Evolutionary conservation across 1,140 invertebrate genomes (phyloP).

Genomic region (Zaprionus inermis): DNA sequence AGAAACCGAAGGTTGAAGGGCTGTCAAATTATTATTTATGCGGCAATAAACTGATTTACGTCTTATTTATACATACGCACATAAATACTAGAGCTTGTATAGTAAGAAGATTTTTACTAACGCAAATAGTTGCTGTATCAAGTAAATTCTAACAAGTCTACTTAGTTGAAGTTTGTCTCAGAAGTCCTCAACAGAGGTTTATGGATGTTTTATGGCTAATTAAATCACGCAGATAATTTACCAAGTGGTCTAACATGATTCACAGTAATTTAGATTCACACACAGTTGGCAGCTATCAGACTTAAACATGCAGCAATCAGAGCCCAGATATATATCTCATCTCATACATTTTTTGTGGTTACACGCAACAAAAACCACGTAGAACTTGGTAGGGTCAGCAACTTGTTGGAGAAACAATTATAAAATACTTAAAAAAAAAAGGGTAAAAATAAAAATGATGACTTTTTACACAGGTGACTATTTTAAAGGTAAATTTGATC

Average conservation of each 20-base stretch:
- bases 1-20: neutral
- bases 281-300: slow-evolving; percentile 57
- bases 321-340: neutral
- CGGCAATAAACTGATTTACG: slow-evolving; percentile 52
- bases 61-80: slow-evolving; percentile 7
- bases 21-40: slow-evolving; percentile 68
- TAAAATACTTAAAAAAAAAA: slow-evolving; percentile 31
- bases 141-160: neutral
- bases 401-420: slow-evolving; percentile 49
- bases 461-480: slow-evolving; percentile 45
- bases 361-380: neutral
- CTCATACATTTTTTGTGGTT: neutral
- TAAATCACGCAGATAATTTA: neutral
- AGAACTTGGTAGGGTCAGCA: neutral
- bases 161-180: too few relatives aligned
- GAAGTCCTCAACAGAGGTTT: neutral
- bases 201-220: slow-evolving; percentile 4
- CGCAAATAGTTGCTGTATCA: neutral
- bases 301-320: neutral
- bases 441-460: slow-evolving; percentile 58
- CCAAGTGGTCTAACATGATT: slow-evolving; percentile 43
- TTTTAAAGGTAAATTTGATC: too few relatives aligned
- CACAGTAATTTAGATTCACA: slow-evolving; percentile 50
- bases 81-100: slow-evolving; percentile 9
- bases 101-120: neutral